Percentiles rank a stretch among this genome's conserved stretches.
Conservation (phyloP, 2,113 vertebrate genomes). For the Microcebus murinus region DNA sequence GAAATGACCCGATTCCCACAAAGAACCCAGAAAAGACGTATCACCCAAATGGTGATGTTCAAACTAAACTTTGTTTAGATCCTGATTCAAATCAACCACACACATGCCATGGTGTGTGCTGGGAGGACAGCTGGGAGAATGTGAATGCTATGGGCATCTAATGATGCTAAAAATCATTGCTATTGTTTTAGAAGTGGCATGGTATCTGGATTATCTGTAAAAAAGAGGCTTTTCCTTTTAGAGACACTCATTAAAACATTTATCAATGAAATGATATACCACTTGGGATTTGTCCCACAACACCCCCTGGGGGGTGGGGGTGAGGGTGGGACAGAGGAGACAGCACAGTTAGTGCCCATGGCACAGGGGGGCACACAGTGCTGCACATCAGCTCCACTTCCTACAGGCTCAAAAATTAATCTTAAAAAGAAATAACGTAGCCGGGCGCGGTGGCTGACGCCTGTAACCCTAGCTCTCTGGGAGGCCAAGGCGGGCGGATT, state of each 20-base stretch:
- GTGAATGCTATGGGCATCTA: not conserved
- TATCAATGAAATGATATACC: not conserved
- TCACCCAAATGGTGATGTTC: not conserved
- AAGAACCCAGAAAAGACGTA: not conserved
- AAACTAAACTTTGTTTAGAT: not conserved
- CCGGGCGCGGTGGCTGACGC: too few relatives aligned
- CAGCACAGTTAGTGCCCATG: accelerated
- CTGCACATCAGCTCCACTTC: accelerated
- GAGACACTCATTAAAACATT: too few relatives aligned
- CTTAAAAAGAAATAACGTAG: not conserved
- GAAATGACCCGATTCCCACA: not conserved
- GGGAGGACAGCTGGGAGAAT: not conserved
- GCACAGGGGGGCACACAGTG: not conserved
- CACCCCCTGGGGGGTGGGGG: too few relatives aligned
- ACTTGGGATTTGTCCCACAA: not conserved
- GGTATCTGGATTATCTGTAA: not conserved
- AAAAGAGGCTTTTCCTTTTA: too few relatives aligned
- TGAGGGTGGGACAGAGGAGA: too few relatives aligned
- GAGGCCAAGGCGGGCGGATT: too few relatives aligned
- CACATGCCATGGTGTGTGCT: too few relatives aligned
- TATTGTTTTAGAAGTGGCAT: not conserved
- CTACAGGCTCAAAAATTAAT: not conserved
- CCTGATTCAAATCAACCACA: not conserved
- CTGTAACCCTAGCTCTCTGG: too few relatives aligned
- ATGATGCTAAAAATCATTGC: not conserved